Conservation (phyloP, 1,140 invertebrate species). For the Oscheius sp. region DNA sequence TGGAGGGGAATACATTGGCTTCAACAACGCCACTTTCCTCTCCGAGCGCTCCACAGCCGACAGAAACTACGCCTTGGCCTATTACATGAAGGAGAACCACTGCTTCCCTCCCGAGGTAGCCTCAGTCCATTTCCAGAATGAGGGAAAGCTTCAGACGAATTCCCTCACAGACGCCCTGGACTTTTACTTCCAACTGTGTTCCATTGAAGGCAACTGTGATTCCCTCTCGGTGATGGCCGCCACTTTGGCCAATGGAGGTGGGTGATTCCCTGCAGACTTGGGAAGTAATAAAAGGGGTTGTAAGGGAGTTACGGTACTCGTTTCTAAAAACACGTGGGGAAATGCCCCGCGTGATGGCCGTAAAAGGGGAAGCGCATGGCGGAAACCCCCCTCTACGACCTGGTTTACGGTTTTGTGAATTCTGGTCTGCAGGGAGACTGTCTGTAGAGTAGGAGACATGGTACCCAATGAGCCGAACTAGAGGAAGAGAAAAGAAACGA, state of each 20-base stretch:
- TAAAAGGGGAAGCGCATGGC: too few relatives aligned
- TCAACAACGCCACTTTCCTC: conserved; percentile 83
- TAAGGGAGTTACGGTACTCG: conserved; percentile 32
- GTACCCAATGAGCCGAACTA: too few relatives aligned
- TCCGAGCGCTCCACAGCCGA: conserved; percentile 94
- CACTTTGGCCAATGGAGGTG: conserved; percentile 85
- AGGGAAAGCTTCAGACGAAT: neutral
- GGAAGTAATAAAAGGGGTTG: too few relatives aligned
- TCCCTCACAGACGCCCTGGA: conserved; percentile 80
- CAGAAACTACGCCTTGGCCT: conserved; percentile 91
- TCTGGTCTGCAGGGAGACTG: too few relatives aligned
- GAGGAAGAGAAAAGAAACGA: too few relatives aligned
- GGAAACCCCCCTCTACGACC: too few relatives aligned
- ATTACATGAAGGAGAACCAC: conserved; percentile 82
- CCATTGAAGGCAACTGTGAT: conserved; percentile 89
- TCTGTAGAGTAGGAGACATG: too few relatives aligned
- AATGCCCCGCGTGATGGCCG: too few relatives aligned
- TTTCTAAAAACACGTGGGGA: too few relatives aligned
- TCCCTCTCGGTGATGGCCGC: conserved; percentile 86
- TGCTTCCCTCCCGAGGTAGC: conserved; percentile 33
- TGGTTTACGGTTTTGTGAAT: too few relatives aligned
- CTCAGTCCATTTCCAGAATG: neutral
- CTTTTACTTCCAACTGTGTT: conserved; percentile 95
- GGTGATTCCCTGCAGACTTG: neutral
- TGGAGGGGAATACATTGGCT: conserved; percentile 85